Conservation (phyloP, 2,113 vertebrate genomes). For the Tachuris rubrigastra region DNA sequence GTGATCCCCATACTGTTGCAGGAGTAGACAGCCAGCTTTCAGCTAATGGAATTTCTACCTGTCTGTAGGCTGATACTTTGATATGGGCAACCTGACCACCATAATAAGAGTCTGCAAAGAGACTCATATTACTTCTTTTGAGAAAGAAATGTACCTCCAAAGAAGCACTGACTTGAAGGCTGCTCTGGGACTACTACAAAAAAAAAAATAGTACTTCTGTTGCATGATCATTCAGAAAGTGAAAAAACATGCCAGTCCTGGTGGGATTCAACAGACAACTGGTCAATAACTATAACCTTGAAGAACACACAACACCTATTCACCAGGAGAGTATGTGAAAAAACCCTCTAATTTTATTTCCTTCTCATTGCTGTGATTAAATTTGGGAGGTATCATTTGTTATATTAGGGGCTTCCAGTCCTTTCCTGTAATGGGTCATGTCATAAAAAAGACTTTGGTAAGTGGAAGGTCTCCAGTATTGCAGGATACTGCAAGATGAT, state of each 20-base stretch:
- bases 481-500: not conserved
- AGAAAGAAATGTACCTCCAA: not conserved
- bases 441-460: not conserved
- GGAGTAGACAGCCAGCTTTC: not conserved
- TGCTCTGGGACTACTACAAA: not conserved
- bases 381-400: not conserved
- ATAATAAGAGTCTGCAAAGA: not conserved
- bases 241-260: not conserved
- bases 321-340: not conserved
- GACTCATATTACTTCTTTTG: not conserved
- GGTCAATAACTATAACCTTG: not conserved
- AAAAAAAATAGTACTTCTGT: not conserved
- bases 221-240: not conserved
- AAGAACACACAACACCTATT: not conserved
- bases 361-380: not conserved
- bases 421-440: not conserved
- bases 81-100: not conserved
- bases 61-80: not conserved
- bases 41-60: not conserved
- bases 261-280: not conserved
- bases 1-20: not conserved
- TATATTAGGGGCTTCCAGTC: not conserved
- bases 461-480: not conserved
- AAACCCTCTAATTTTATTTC: not conserved
- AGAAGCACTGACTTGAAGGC: not conserved